A percentile compares a stretch with the other conserved stretches of the same genome.
phyloP scores from a whole-genome alignment of 1,140 invertebrate species.

The Meloidogyne hapla region DNA sequence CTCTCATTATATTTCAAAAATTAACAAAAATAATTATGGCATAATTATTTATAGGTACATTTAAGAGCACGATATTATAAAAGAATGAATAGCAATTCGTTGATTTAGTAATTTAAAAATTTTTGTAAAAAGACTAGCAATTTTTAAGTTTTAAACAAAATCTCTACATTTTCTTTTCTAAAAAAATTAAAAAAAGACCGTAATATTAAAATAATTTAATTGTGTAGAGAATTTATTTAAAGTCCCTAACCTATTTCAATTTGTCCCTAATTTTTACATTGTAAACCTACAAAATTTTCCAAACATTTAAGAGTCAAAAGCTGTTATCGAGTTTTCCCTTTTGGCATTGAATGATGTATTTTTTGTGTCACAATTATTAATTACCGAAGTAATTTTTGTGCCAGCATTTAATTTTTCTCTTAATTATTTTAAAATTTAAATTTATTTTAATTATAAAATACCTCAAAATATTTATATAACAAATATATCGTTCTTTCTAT shows the following conservation, averaged over 20 bases:
- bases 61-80: too few species aligned
- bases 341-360: not conserved
- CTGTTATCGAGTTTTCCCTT: not conserved
- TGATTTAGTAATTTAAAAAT: not conserved
- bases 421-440: not conserved
- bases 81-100: too few species aligned
- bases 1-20: not conserved
- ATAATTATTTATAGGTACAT: not conserved
- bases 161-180: too few species aligned
- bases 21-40: constrained; percentile 2
- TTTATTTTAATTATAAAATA: not conserved
- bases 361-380: not conserved
- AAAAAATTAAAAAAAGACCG: too few species aligned
- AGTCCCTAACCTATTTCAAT: too few species aligned
- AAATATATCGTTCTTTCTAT: not conserved
- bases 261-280: too few species aligned
- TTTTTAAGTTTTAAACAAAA: not conserved
- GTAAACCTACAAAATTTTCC: too few species aligned
- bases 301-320: not conserved
- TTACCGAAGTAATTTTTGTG: not conserved
- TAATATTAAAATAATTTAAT: too few species aligned
- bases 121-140: not conserved
- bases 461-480: not conserved
- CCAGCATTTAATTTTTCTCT: constrained; percentile 11
- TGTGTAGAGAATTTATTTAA: too few species aligned